phyloP scores from a whole-genome alignment of 1,140 invertebrate species.

The Fopius arisanus region DNA sequence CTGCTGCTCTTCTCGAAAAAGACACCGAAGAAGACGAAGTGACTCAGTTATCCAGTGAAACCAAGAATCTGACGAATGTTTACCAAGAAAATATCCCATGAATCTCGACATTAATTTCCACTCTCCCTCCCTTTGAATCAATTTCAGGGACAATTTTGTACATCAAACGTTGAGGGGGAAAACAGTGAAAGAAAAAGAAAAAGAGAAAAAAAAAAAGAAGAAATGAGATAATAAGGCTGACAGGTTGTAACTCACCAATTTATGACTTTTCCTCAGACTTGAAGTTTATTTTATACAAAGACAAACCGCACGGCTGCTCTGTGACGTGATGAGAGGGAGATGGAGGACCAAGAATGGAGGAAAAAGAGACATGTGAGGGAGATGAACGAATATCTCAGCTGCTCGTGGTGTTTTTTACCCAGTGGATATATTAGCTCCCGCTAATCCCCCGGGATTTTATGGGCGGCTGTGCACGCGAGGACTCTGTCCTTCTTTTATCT shows the following conservation, averaged over 20 bases:
- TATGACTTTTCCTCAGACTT: slow-evolving; percentile 49
- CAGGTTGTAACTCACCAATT: slow-evolving; percentile 52
- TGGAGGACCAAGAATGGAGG: neutral
- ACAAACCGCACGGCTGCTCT: slow-evolving; percentile 41
- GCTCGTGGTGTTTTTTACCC: slow-evolving; percentile 56
- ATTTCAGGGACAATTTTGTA: slow-evolving; percentile 17
- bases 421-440: slow-evolving; percentile 59
- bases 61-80: neutral
- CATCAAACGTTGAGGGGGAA: neutral
- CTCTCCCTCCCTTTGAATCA: neutral
- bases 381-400: slow-evolving; percentile 57
- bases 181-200: neutral
- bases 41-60: neutral
- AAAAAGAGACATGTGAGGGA: slow-evolving; percentile 18
- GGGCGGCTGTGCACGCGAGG: slow-evolving; percentile 42
- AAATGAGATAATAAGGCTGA: neutral
- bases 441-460: slow-evolving; percentile 61
- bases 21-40: neutral
- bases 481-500: slow-evolving; percentile 18
- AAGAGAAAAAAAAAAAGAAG: slow-evolving; percentile 13
- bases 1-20: neutral
- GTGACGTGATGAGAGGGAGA: neutral
- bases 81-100: neutral
- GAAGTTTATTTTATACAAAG: slow-evolving; percentile 56
- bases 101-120: neutral